phyloP scores from a whole-genome alignment of 1,140 invertebrate species.

The Drosophila littoralis region DNA sequence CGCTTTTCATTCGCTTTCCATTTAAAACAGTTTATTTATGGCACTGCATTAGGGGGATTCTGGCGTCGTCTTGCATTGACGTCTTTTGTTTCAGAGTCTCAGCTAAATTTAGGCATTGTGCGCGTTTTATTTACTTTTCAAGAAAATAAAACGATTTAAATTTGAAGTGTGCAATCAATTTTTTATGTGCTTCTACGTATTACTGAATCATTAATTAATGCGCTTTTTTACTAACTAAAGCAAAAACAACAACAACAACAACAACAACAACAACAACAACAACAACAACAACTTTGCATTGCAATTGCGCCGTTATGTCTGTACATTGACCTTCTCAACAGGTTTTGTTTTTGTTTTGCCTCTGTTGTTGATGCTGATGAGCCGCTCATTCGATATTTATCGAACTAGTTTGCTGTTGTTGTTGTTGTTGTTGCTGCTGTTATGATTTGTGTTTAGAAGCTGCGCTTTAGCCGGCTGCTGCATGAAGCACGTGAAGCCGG shows the following conservation, averaged over 20 bases:
- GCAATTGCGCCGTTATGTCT: slow-evolving; percentile 33
- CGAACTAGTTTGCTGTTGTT: slow-evolving; percentile 32
- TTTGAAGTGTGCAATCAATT: background rate
- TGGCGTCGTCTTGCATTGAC: slow-evolving; percentile 14
- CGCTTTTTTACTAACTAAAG: background rate
- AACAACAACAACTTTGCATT: slow-evolving; percentile 6
- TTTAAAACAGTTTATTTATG: slow-evolving; percentile 72
- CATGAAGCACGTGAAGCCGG: slow-evolving; percentile 48
- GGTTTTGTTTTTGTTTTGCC: slow-evolving; percentile 46
- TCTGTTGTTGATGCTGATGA: slow-evolving; percentile 20
- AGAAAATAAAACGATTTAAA: background rate
- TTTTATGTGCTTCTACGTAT: background rate
- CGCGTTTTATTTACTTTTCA: slow-evolving; percentile 1
- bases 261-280: slow-evolving; percentile 6
- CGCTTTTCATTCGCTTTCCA: slow-evolving; percentile 37
- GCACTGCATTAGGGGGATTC: slow-evolving; percentile 26
- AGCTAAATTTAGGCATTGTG: slow-evolving; percentile 40
- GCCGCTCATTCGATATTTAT: slow-evolving; percentile 6
- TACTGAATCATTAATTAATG: slow-evolving; percentile 24
- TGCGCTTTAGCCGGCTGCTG: slow-evolving; percentile 32
- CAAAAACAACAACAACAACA: slow-evolving; percentile 9
- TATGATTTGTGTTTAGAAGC: slow-evolving; percentile 30
- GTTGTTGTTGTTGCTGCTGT: slow-evolving; percentile 25
- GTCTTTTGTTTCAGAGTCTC: slow-evolving; percentile 19
- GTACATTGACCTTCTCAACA: slow-evolving; percentile 75